Percentiles rank a stretch among this genome's conserved stretches.
phyloP scores from a whole-genome alignment of 2,888 invertebrate species.

The Xylota segnis region DNA sequence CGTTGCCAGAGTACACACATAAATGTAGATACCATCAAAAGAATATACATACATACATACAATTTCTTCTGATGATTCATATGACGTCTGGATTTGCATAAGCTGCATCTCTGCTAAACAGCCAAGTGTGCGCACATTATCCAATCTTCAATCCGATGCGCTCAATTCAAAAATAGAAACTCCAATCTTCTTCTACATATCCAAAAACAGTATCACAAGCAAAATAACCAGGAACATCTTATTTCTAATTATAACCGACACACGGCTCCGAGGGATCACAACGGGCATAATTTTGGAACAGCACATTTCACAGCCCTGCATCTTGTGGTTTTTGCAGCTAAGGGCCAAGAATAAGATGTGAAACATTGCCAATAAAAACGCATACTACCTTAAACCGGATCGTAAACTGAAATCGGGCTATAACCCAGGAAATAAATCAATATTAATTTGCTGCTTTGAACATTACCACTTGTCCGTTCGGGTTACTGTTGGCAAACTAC shows the following conservation, averaged over 20 bases:
- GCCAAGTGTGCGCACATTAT: slow-evolving; percentile 30
- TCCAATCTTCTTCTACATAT: slow-evolving; percentile 28
- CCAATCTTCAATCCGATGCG: slow-evolving; percentile 52
- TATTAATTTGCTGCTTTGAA: slow-evolving; percentile 21
- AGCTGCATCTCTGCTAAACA: slow-evolving; percentile 16
- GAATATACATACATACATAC: background rate
- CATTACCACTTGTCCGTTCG: slow-evolving; percentile 27
- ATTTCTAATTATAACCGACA: slow-evolving; percentile 44
- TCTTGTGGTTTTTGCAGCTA: slow-evolving; percentile 31
- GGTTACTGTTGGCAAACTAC: slow-evolving; percentile 36
- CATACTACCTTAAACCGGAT: slow-evolving; percentile 5
- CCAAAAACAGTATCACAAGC: slow-evolving; percentile 51
- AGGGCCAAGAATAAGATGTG: slow-evolving; percentile 20
- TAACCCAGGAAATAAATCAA: slow-evolving; percentile 47
- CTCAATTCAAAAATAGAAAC: slow-evolving; percentile 64
- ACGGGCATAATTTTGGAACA: slow-evolving; percentile 42
- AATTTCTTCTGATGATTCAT: slow-evolving; percentile 43
- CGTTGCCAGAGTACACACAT: background rate
- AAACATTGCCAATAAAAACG: slow-evolving; percentile 31
- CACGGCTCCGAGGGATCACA: slow-evolving; percentile 18
- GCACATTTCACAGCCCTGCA: background rate
- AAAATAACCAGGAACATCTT: slow-evolving; percentile 33
- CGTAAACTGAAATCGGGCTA: slow-evolving; percentile 43
- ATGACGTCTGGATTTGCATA: slow-evolving; percentile 40
- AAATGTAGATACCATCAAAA: background rate